Evolutionary conservation across 2,797 vertebrate species (phyloP), one percentile per base, ranked within the genome.

Genomic region (Megalops cyprinoides): DNA sequence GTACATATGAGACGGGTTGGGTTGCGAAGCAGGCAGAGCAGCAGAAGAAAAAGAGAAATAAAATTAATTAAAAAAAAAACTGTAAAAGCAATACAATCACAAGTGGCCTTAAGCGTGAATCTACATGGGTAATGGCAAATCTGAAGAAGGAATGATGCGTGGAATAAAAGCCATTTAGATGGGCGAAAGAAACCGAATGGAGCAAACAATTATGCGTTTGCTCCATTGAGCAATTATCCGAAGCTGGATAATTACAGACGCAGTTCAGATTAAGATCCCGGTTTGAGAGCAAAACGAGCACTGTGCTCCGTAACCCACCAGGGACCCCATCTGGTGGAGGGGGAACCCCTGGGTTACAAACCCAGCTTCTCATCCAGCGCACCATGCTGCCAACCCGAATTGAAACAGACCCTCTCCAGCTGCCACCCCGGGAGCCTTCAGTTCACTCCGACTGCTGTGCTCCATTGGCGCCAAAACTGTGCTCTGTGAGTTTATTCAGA

Each of bases 401-500:
- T 37, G 18, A 56, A 51, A 53, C 58, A 60, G 51, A 75, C 20
- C 23, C 28, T 81, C 46, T 82, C 81, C 81, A 81, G 37, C 7
- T 18, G 28, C 65, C 65, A 79, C 71, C 28, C 15, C 23, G 23
- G 37, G 67, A 42, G 37, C n/a, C 53, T 8, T 83, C 79, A 82
- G 37, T 39, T 65, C 28, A 46, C 53, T 39, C 31, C 37, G 23
- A 37, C 65, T 39, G 42, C 78, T 20, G 18, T 53, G 28, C 31
- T 46, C 18, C 76, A 80, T 86, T 84, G 87, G 87, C 79, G 83
- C 77, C 83, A 82, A 74, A 86, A 80, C 76, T 79, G 81, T 81
- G 77, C 79, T 81, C 81, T 81, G 58, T 74, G 82, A n/a, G 65
- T 69, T 69, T 69, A 37, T 42, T 69, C 39, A 82, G 82, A 82